A percentile compares a stretch with the other conserved stretches of the same genome.
These are phyloP conservation scores for Coilia nasus DNA, from an alignment of 2,797 vertebrate genomes.

Conservation along the genomic window DNA sequence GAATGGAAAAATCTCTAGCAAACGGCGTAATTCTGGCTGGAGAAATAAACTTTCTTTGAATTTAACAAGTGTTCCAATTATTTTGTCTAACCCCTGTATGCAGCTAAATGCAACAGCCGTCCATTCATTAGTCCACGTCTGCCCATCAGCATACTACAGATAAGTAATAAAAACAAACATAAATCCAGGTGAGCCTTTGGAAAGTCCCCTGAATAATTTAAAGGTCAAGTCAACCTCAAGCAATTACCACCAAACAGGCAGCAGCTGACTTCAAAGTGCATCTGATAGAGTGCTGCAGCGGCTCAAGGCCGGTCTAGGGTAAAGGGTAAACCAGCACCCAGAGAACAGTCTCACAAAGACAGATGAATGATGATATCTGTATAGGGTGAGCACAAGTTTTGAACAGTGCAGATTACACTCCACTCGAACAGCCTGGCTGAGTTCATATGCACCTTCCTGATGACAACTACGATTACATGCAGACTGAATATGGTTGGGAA, in stretches of 20 bases:
- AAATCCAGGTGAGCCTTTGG: not conserved
- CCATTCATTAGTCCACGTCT: not conserved
- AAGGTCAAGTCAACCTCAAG: not conserved
- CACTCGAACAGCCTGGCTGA: too few species aligned
- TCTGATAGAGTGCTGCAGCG: not conserved
- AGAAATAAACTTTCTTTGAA: too few species aligned
- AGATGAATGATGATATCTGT: not conserved
- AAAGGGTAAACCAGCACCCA: not conserved
- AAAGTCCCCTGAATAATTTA: not conserved
- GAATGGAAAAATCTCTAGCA: too few species aligned
- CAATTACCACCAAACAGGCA: not conserved
- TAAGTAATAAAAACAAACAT: not conserved
- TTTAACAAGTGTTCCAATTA: too few species aligned
- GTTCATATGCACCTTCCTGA: not conserved
- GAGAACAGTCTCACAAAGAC: not conserved
- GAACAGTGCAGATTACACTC: too few species aligned
- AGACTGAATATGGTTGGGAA: not conserved
- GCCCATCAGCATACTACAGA: too few species aligned
- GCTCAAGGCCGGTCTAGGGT: not conserved
- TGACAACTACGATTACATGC: not conserved
- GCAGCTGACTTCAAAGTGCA: not conserved
- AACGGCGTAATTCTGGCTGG: too few species aligned
- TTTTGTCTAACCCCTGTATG: too few species aligned
- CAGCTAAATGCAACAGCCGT: not conserved
- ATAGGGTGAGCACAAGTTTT: too few species aligned